phyloP scores from a whole-genome alignment of 37 sponge, comb jelly and placozoan genomes.

The Diacarnus erythraeanus region DNA sequence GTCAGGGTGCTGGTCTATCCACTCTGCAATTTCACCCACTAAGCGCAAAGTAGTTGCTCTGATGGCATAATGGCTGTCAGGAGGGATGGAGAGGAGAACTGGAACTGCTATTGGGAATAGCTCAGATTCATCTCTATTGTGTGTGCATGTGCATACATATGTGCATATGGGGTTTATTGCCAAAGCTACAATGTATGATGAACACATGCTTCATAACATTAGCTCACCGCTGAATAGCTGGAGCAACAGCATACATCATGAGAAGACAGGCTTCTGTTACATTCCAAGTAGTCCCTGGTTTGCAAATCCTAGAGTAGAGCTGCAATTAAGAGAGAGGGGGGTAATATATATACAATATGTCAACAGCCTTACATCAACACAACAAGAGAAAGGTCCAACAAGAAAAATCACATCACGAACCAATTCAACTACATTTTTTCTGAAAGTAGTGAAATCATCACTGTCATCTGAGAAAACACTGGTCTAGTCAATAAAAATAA shows the following conservation, averaged over 20 bases:
- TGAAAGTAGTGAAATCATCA: constrained; percentile 62
- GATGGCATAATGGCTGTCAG: constrained; percentile 56
- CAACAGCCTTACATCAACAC: constrained; percentile 19
- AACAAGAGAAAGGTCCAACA: constrained; percentile 57
- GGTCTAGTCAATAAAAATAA: constrained; percentile 19
- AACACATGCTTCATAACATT: not conserved
- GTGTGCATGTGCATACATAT: not conserved
- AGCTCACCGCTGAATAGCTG: constrained; percentile 51
- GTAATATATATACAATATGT: not conserved
- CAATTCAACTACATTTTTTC: constrained; percentile 57
- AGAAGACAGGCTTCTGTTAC: constrained; percentile 71
- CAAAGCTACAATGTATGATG: not conserved
- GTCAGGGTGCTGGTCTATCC: constrained; percentile 78
- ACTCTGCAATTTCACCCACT: constrained; percentile 50
- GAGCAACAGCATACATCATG: constrained; percentile 77
- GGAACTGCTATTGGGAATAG: constrained; percentile 69
- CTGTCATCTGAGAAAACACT: constrained; percentile 40
- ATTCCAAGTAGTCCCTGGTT: constrained; percentile 63
- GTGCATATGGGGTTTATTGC: not conserved
- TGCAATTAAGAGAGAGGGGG: not conserved
- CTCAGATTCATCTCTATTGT: constrained; percentile 69
- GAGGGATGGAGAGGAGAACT: constrained; percentile 58
- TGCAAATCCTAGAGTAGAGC: constrained; percentile 54
- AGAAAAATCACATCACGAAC: constrained; percentile 74
- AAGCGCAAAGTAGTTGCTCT: constrained; percentile 49